Evolutionary conservation across 2,113 vertebrate genomes (phyloP), one percentile per base, ranked within the genome.

Genomic region (Electrona antarctica): DNA sequence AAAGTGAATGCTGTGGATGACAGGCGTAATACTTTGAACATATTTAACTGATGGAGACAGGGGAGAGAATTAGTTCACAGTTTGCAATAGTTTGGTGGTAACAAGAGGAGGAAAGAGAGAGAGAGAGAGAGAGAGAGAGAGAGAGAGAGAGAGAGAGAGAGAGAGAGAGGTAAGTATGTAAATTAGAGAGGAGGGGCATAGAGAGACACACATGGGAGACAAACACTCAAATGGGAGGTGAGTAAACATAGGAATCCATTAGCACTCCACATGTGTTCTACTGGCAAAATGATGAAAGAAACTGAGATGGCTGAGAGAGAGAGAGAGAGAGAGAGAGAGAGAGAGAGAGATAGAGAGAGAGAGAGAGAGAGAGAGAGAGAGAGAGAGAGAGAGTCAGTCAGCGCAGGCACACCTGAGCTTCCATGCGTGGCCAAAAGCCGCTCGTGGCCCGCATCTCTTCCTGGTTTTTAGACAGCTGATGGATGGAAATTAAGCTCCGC

Each of bases 191-290:
- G 45, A 15, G 4, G 66, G 52, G 21, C 7, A 45, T 45, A 66
- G 54, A 72, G 6, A 64, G 69, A 21, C 21, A 14, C 8, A 14
- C 15, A 61, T 46, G 4, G 15, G 28, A 11, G 49, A 61, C 33
- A 74, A 50, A n/a, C 60, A 47, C 33, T 41, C 33, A 41, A 41
- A 41, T 41, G 33, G 33, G 3, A 41, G 33, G 21, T 60, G 41
- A 50, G 64, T 56, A 41, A 2, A 52, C 46, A 52, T 47, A 48
- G 56, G 48, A 60, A 72, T 59, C 66, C 29, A 80, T 80, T 77
- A 78, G 67, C 51, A 73, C 65, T 71, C 54, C 66, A 79, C 33
- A 61, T 63, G 59, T 61, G 67, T 59, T 69, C 65, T 46, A 29
- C 50, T 57, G 49, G 60, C 58, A 52, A 29, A 21, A 28, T 12